Base-by-base conservation (phyloP, 2,797 vertebrate species). In the Manis javanica region DNA sequence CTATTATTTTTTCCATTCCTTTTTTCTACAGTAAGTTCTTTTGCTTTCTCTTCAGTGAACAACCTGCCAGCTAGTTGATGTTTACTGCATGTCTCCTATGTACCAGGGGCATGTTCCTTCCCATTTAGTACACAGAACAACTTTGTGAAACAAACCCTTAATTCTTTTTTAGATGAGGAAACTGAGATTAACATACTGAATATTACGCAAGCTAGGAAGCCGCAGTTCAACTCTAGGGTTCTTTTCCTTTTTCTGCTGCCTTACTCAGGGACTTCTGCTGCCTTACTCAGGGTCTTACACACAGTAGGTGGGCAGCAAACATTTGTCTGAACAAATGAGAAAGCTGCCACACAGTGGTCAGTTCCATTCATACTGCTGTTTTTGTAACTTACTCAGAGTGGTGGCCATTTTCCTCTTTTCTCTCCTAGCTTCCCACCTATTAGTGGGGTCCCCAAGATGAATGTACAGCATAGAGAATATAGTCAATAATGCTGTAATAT, bases 21-120 rank as follows among this genome's bases (percentile, higher is more conserved):
- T 92, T 92, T 95, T 84, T 84, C 83, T 93, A 9, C 7, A 16
- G 39, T 46, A 31, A 71, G 13, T 90, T 90, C 18, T 79, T 92
- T 78, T 74, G 59, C 85, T 95, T 68, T 55, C 79, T 94, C 34
- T 55, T 31, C 55, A 69, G 13, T 53, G 89, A 82, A 46, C 69
- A 81, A n/a, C 29, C 85, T 6, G 21, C 57, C 16, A 49, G 49
- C 29, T 21, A 31, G 71, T 69, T n/a, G 63, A 31, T 87, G 68
- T 86, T 89, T 49, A 12, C 57, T 83, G 53, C 0, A 1, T 87
- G 61, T 37, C 31, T 81, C 23, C 89, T 55, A 0, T 66, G 16
- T 31, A 26, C 49, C 69, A 57, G 61, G 46, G 53, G 12, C 39
- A 3, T 12, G 11, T 42, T 29, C 46, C 74, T n/a, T 71, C 42